Percentiles rank a stretch among this genome's conserved stretches.
These are phyloP conservation scores for Pherbina coryleti DNA, from an alignment of 2,888 invertebrate genomes.

Conservation along the genomic window DNA sequence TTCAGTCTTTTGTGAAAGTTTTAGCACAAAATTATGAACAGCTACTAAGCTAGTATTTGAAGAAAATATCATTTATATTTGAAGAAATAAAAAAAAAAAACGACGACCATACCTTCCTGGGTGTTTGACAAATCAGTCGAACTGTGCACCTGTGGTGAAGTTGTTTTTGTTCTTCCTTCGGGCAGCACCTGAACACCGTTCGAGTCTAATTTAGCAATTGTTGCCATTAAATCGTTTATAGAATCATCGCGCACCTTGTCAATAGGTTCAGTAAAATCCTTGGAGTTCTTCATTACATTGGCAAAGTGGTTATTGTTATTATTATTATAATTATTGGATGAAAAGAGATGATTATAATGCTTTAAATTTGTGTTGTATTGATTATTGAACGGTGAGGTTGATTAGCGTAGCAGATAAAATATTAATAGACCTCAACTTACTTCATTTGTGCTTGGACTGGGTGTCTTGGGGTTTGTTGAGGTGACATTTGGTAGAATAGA, in stretches of 20 bases:
- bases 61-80: constrained; percentile 36
- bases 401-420: neutral
- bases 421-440: constrained; percentile 62
- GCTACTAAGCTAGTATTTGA: neutral
- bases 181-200: constrained; percentile 84
- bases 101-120: constrained; percentile 64
- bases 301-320: neutral
- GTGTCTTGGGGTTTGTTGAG: constrained; percentile 88
- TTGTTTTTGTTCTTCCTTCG: constrained; percentile 71
- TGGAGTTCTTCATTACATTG: constrained; percentile 65
- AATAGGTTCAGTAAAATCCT: constrained; percentile 76
- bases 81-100: constrained; percentile 42
- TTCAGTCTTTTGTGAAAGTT: neutral
- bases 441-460: constrained; percentile 79
- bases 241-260: constrained; percentile 89
- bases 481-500: constrained; percentile 71
- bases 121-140: constrained; percentile 76
- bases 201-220: constrained; percentile 88
- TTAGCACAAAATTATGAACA: neutral
- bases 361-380: constrained; percentile 37
- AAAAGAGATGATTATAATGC: constrained; percentile 36
- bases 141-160: constrained; percentile 81
- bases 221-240: constrained; percentile 87
- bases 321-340: constrained; percentile 9
- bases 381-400: neutral